A percentile compares a stretch with the other conserved stretches of the same genome.
phyloP scores from a whole-genome alignment of 2,113 vertebrate species.

The Campylomormyrus tamandua region DNA sequence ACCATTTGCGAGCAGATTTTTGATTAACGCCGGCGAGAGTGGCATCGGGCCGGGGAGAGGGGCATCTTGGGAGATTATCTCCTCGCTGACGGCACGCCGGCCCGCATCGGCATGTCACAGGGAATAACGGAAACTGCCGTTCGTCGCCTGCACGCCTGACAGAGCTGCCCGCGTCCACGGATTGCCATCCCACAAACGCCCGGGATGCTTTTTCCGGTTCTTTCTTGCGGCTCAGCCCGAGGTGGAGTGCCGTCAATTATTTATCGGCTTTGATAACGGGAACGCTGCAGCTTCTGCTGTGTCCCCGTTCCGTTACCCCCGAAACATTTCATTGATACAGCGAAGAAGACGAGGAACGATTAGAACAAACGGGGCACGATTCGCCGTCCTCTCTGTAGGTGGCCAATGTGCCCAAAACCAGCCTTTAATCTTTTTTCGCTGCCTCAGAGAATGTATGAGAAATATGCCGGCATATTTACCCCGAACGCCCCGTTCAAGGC shows the following conservation, averaged over 20 bases:
- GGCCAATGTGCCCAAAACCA: not conserved
- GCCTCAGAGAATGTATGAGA: not conserved
- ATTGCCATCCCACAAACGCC: not conserved
- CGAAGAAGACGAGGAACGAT: too few relatives aligned
- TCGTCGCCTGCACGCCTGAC: constrained; percentile 18
- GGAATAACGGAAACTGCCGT: not conserved
- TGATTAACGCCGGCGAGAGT: constrained; percentile 87
- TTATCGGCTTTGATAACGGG: constrained; percentile 64
- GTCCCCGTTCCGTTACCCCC: constrained; percentile 26
- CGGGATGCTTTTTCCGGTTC: not conserved
- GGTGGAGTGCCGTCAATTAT: constrained; percentile 67
- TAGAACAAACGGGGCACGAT: too few relatives aligned
- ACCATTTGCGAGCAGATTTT: constrained; percentile 70
- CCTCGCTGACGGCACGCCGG: constrained; percentile 57
- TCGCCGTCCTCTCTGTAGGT: not conserved
- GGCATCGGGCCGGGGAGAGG: constrained; percentile 59
- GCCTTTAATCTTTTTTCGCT: not conserved
- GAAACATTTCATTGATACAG: not conserved
- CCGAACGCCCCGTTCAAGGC: not conserved
- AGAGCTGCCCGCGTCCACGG: not conserved
- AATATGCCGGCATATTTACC: not conserved
- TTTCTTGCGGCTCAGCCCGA: constrained; percentile 40
- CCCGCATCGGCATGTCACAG: constrained; percentile 28
- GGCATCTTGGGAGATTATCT: constrained; percentile 47
- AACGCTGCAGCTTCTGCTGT: constrained; percentile 54